Evolutionary conservation across 2,888 invertebrate genomes (phyloP).

Genomic region (Lamproptera curius): DNA sequence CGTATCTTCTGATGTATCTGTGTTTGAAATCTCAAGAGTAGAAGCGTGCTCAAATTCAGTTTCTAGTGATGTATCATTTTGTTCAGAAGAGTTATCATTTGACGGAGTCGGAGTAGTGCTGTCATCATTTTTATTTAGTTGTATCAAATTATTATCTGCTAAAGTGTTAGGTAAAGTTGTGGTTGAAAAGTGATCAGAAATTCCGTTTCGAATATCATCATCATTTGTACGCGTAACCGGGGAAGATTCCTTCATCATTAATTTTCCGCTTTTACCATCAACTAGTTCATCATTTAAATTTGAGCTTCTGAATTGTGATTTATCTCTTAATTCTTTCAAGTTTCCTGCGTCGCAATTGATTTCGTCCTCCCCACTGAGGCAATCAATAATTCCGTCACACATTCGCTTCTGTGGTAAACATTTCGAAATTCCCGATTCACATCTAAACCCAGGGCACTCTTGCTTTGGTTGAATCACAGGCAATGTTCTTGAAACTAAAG

Average conservation of each 20-base stretch:
- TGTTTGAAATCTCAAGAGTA: slow-evolving; percentile 37
- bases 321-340: slow-evolving; percentile 20
- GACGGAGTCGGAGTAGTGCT: not conserved
- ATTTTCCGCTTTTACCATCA: slow-evolving; percentile 3
- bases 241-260: not conserved
- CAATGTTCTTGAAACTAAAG: slow-evolving; percentile 67
- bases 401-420: slow-evolving; percentile 82
- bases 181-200: not conserved
- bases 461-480: slow-evolving; percentile 74
- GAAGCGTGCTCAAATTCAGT: slow-evolving; percentile 39
- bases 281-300: slow-evolving; percentile 4
- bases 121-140: not conserved
- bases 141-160: not conserved
- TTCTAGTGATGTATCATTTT: slow-evolving; percentile 6
- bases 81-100: not conserved
- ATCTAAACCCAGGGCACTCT: slow-evolving; percentile 85
- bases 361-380: slow-evolving; percentile 90
- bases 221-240: not conserved
- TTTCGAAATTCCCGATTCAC: slow-evolving; percentile 80
- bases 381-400: slow-evolving; percentile 87
- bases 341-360: slow-evolving; percentile 73
- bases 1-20: slow-evolving; percentile 33
- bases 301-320: slow-evolving; percentile 16
- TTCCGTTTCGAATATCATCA: not conserved
- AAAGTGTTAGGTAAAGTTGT: not conserved